Conservation (phyloP, 2,113 vertebrate species). For the Scytalopus superciliaris region DNA sequence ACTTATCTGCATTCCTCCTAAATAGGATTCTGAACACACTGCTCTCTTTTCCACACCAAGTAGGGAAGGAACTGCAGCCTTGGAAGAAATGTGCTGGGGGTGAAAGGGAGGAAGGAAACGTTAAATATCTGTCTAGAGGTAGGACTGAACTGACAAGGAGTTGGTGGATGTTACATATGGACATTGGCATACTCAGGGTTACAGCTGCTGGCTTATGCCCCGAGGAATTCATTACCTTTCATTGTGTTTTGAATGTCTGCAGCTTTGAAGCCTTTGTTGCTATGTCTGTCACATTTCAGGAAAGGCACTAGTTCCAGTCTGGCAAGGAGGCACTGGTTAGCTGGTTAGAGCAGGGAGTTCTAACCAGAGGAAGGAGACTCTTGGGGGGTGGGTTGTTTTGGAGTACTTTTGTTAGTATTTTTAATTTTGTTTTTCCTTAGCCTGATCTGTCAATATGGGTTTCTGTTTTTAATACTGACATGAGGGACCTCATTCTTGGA, state of each 20-base stretch:
- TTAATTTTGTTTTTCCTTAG: neutral
- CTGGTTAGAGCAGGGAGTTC: neutral
- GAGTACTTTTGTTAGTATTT: neutral
- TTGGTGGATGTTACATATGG: neutral
- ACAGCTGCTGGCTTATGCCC: neutral
- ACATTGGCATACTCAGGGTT: neutral
- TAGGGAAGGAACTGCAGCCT: constrained; percentile 48
- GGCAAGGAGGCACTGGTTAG: neutral
- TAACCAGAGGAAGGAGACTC: neutral
- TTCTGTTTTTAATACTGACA: neutral
- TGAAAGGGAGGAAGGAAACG: neutral
- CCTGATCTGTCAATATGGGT: neutral
- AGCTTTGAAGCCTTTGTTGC: constrained; percentile 16
- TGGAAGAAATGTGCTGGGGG: neutral
- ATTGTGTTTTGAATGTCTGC: neutral
- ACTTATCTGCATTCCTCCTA: constrained; percentile 63
- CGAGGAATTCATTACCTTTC: neutral
- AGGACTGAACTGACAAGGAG: neutral
- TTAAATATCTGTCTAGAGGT: neutral
- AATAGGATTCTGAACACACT: constrained; percentile 10
- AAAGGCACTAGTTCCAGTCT: neutral
- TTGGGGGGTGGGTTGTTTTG: neutral
- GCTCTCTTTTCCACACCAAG: constrained; percentile 61
- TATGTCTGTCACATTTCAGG: neutral
- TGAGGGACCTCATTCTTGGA: neutral